These are phyloP conservation scores for Lineus longissimus DNA, from an alignment of 1,140 invertebrate species.

Conservation along the genomic window DNA sequence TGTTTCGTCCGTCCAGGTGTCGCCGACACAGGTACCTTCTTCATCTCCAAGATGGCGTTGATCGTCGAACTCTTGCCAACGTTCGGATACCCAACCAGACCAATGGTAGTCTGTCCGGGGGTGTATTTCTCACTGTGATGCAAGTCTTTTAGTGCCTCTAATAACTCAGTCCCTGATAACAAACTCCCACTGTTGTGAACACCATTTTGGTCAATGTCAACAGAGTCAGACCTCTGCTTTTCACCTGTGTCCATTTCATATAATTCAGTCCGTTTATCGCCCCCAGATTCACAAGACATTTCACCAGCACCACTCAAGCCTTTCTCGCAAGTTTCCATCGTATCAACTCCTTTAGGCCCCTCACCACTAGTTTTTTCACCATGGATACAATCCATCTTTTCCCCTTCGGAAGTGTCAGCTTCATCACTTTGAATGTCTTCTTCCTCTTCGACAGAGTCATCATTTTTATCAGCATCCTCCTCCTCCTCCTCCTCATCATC, in stretches of 20 bases:
- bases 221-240: constrained; percentile 8
- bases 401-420: background rate
- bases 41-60: constrained; percentile 82
- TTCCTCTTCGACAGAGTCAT: constrained; percentile 13
- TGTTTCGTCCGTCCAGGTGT: constrained; percentile 97
- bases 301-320: too few species aligned
- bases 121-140: constrained; percentile 59
- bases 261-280: too few species aligned
- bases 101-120: constrained; percentile 69
- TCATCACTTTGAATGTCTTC: constrained; percentile 12
- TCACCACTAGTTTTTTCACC: constrained; percentile 8
- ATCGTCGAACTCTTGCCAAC: constrained; percentile 99
- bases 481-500: too few species aligned
- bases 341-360: background rate
- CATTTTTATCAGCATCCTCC: constrained; percentile 1
- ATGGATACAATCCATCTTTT: constrained; percentile 6
- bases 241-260: constrained; percentile 7
- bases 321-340: too few species aligned
- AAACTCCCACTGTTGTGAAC: constrained; percentile 48
- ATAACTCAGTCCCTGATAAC: constrained; percentile 55
- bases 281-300: too few species aligned
- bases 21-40: constrained; percentile 92
- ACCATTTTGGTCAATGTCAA: constrained; percentile 52
- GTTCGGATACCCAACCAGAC: constrained; percentile 96
- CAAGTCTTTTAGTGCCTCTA: constrained; percentile 66